Percentiles rank a stretch among this genome's conserved stretches.
phyloP scores from a whole-genome alignment of 2,888 invertebrate genomes.

The Tiliacea citrago region DNA sequence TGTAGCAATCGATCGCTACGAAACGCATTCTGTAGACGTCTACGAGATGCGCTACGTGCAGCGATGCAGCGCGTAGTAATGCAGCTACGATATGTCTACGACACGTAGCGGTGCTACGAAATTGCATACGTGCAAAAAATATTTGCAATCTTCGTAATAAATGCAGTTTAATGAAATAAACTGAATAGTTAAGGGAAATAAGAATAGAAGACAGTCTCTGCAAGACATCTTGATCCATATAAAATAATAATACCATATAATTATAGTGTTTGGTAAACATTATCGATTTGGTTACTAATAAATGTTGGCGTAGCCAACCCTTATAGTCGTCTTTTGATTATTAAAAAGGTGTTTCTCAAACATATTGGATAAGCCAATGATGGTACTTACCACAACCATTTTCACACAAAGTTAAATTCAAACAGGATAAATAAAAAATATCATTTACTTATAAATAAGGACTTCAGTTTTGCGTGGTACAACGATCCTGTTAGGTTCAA shows the following conservation, averaged over 20 bases:
- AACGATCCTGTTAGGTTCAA: neutral
- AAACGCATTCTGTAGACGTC: slow-evolving; percentile 69
- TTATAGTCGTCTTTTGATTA: neutral
- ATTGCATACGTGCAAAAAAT: slow-evolving; percentile 83
- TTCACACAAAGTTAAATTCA: neutral
- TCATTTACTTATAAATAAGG: too few relatives aligned
- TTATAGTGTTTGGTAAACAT: neutral
- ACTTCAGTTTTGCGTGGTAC: too few relatives aligned
- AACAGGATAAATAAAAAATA: neutral
- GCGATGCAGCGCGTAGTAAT: slow-evolving; percentile 86
- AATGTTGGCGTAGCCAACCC: neutral
- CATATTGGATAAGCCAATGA: neutral
- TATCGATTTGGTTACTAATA: neutral
- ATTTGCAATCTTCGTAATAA: slow-evolving; percentile 62
- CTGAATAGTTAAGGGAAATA: neutral
- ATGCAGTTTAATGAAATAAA: neutral
- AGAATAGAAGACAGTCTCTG: neutral
- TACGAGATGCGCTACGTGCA: slow-evolving; percentile 83
- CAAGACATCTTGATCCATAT: neutral
- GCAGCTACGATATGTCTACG: slow-evolving; percentile 86
- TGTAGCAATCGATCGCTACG: slow-evolving; percentile 66
- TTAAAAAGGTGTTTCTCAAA: neutral
- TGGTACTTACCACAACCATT: neutral
- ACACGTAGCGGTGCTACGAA: slow-evolving; percentile 84
- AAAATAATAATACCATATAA: neutral